Evolutionary conservation across 2,888 invertebrate species (phyloP), one percentile per base, ranked within the genome.

Genomic region (Phania funesta): DNA sequence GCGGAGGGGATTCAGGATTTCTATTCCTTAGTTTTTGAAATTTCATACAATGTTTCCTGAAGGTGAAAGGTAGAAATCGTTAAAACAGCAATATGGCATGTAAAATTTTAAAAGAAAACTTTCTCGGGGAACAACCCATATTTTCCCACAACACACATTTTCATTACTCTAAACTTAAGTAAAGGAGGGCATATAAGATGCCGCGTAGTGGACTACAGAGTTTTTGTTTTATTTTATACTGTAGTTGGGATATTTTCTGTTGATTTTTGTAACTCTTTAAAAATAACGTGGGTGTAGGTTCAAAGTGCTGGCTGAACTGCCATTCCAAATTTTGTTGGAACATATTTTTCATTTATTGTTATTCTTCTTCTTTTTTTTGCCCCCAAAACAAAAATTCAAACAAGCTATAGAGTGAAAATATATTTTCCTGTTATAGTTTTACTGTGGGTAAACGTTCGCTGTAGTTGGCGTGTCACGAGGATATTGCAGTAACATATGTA

Each of bases 241-340:
- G 46, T 22, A 35, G 29, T 44, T 58, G 29, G 26, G n/a, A 38
- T 8, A 35, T 52, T 76, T 76, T 35, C 5, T n/a, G 1, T 26
- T 46, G 4, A 0, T 26, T 24, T 70, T 62, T 67, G 50, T 20
- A 20, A 16, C 24, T 62, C 52, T 64, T 26, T 50, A 16, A n/a
- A 9, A 11, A 71, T 60, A 18, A 44, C 60, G 78, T 70, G 54
- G 35, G n/a, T 78, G 60, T 26, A 20, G 20, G 29, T 3, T n/a
- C 11, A 26, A 73, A 24, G 35, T 11, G 44, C 52, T 46, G 38
- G 58, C 41, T 41, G 32, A 52, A 24, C 48, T 70, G 46, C 50
- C 64, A 70, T 24, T 22, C 46, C 29, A 52, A 50, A 78, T 65
- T 11, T 13, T 65, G 35, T 73, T 54, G 38, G 8, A 54, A 18